Evolutionary conservation across 2,113 vertebrate genomes (phyloP).

Genomic region (Hippocampus guttulatus): DNA sequence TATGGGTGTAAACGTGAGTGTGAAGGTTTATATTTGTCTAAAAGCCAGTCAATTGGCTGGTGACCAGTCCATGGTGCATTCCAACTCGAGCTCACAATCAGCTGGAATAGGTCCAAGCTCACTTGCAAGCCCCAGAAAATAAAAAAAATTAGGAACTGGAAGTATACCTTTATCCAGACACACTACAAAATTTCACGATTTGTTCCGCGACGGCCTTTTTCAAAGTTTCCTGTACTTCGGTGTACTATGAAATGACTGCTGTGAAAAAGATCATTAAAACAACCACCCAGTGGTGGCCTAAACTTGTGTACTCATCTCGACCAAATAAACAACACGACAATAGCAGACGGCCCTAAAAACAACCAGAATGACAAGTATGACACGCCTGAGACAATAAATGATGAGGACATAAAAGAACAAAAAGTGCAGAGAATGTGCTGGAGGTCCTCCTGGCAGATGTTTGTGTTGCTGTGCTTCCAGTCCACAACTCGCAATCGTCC

Average conservation of each 20-base stretch:
- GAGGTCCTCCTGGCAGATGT: not conserved
- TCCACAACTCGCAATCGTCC: not conserved
- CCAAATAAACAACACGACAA: not conserved
- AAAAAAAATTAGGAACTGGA: no score
- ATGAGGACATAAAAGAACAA: slow-evolving; percentile 2
- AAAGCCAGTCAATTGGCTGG: no score
- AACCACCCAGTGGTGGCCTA: not conserved
- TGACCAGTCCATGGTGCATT: no score
- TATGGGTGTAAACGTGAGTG: no score
- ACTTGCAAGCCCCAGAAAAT: no score
- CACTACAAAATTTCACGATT: no score
- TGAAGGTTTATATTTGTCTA: no score
- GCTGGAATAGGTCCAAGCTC: no score
- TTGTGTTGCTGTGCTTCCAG: not conserved
- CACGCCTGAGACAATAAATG: not conserved
- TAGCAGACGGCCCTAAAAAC: not conserved
- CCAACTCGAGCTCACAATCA: no score
- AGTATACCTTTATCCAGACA: no score
- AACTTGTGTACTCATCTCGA: not conserved
- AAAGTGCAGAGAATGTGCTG: not conserved
- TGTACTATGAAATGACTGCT: not conserved
- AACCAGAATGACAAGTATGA: not conserved
- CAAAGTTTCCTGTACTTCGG: not conserved
- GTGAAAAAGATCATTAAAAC: not conserved
- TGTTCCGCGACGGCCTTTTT: not conserved